Conservation (phyloP, 2,888 invertebrate species). For the Microdon myrmicae region DNA sequence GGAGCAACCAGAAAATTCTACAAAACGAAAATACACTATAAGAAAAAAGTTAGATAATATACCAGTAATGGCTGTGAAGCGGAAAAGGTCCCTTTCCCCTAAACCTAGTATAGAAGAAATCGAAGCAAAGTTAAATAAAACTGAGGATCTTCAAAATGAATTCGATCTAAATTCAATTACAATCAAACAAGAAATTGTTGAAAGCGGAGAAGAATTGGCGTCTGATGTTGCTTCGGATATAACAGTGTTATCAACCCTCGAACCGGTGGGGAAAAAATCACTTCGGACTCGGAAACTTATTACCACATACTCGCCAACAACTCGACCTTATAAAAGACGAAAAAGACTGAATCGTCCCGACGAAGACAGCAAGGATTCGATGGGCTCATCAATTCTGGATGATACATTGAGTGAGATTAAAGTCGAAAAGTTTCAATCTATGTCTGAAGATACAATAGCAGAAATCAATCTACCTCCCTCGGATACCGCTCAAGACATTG, state of each 20-base stretch:
- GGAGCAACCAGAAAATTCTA: slow-evolving; percentile 54
- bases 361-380: slow-evolving; percentile 63
- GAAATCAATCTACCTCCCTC: neutral
- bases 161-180: slow-evolving; percentile 44
- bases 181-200: slow-evolving; percentile 60
- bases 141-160: slow-evolving; percentile 54
- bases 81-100: slow-evolving; percentile 34
- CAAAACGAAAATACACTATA: slow-evolving; percentile 16
- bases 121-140: slow-evolving; percentile 57
- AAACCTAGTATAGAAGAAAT: slow-evolving; percentile 46
- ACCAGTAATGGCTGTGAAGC: slow-evolving; percentile 20
- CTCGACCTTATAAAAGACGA: slow-evolving; percentile 52
- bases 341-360: slow-evolving; percentile 51
- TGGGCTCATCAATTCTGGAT: slow-evolving; percentile 60
- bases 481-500: neutral
- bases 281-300: slow-evolving; percentile 42
- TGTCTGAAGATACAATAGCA: slow-evolving; percentile 51
- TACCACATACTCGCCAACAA: slow-evolving; percentile 37
- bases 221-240: slow-evolving; percentile 50
- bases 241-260: slow-evolving; percentile 39
- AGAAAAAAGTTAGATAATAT: slow-evolving; percentile 52
- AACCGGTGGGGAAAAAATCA: slow-evolving; percentile 35
- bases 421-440: slow-evolving; percentile 57
- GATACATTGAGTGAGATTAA: slow-evolving; percentile 58
- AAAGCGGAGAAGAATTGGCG: slow-evolving; percentile 55